Evolutionary conservation across 2,113 vertebrate species (phyloP), one percentile per base, ranked within the genome.

Genomic region (Oncorhynchus gorbuscha): DNA sequence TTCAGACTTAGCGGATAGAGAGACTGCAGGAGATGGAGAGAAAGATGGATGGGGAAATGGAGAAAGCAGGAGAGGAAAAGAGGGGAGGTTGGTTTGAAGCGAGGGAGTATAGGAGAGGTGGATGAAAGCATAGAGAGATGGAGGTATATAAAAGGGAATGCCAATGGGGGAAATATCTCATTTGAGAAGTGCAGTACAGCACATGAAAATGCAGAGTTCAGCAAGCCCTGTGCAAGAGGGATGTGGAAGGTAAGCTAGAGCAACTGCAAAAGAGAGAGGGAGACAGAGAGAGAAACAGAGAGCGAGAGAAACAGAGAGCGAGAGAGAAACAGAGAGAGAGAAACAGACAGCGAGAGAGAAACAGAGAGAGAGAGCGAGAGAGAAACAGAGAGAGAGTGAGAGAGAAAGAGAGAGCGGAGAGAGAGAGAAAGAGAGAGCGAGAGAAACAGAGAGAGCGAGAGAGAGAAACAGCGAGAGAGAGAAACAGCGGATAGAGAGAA

Each of bases 131-230:
- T 9, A 24, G 45, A 39, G 18, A 55, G 26, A 22, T n/a, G 1
- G 45, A 75, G 65, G 39, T 20, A 55, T 39, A 35, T 39, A 74
- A 87, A 87, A 75, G 79, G 85, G 82, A 59, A 22, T 30, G 59
- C 22, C 2, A 67, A 68, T 39, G 70, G 55, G 68, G 18, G 22
- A 67, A 62, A 81, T 76, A 69, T 89, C 71, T 74, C 35, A 75
- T 82, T 82, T 59, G 71, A 18, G 39, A 49, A n/a, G 24, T 87
- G 84, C 85, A 85, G 76, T 24, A 77, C 75, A 73, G 80, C 81
- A 70, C 78, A 55, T 77, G 74, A 87, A 88, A 91, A 88, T 76
- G 81, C 89, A 90, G 64, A 85, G 76, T 85, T 91, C 87, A 90
- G 87, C 87, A 88, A 78, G 73, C 74, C 64, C 76, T 80, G 58